Percentiles rank a stretch among this genome's conserved stretches.
Evolutionary conservation across 2,113 vertebrate species (phyloP).

Genomic region (Micronycteris hirsuta): DNA sequence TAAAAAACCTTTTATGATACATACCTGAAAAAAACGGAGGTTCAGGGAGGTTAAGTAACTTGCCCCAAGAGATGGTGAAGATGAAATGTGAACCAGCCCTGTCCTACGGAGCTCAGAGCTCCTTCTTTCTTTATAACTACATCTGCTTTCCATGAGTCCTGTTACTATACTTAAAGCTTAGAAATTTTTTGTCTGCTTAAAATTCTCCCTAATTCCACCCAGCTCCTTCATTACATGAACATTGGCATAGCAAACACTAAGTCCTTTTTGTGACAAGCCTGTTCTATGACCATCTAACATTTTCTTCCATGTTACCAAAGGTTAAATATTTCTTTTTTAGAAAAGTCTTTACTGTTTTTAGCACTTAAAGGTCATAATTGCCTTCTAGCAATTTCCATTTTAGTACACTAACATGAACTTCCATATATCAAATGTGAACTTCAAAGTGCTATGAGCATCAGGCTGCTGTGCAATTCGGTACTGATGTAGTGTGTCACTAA

Average conservation of each 20-base stretch:
- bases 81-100: background rate
- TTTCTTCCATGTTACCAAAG: constrained; percentile 21
- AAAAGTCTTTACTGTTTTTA: background rate
- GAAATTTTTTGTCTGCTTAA: background rate
- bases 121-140: background rate
- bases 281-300: background rate
- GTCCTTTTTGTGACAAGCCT: background rate
- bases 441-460: background rate
- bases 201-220: background rate
- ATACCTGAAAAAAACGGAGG: background rate
- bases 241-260: background rate
- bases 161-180: background rate
- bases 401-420: background rate
- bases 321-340: background rate
- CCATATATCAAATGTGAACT: background rate
- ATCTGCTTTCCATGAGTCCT: background rate
- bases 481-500: background rate
- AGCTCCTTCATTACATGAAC: background rate
- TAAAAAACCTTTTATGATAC: background rate
- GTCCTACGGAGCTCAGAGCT: background rate
- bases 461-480: background rate
- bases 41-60: background rate
- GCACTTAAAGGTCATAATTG: background rate
- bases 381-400: background rate
- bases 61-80: no score